These are phyloP conservation scores for Meganola albula DNA, from an alignment of 2,888 invertebrate species.

Conservation along the genomic window DNA sequence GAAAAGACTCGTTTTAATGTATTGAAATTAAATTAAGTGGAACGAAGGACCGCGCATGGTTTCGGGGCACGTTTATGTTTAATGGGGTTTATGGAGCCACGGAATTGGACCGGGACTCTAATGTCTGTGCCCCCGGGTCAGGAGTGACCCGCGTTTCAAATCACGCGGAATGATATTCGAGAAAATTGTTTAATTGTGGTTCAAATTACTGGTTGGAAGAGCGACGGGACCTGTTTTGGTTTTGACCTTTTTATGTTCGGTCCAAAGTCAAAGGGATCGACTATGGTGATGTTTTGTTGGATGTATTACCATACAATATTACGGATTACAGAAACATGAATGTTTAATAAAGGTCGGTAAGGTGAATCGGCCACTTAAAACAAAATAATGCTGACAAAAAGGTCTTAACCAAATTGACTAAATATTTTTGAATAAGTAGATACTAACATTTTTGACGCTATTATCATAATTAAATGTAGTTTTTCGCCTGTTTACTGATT, in stretches of 20 bases:
- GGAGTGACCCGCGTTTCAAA: conserved; percentile 53
- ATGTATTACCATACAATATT: conserved; percentile 14
- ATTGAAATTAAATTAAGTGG: conserved; percentile 46
- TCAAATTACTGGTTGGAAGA: conserved; percentile 64
- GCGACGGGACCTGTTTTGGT: conserved; percentile 44
- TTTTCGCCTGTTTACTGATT: too few relatives aligned
- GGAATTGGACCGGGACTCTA: conserved; percentile 62
- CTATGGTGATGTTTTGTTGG: conserved; percentile 20
- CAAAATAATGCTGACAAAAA: too few relatives aligned
- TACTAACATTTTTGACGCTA: too few relatives aligned
- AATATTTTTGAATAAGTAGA: too few relatives aligned
- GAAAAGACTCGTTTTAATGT: conserved; percentile 39
- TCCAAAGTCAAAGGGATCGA: conserved; percentile 24
- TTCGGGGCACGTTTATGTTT: conserved; percentile 72
- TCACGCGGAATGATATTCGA: conserved; percentile 69
- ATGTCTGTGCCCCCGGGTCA: conserved; percentile 64
- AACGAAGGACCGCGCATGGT: conserved; percentile 56
- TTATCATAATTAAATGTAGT: too few relatives aligned
- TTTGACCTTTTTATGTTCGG: conserved; percentile 41
- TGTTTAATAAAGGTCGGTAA: neutral
- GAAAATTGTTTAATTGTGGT: conserved; percentile 74
- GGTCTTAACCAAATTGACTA: too few relatives aligned
- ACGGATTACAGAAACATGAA: neutral
- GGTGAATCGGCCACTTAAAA: too few relatives aligned
- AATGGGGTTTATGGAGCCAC: conserved; percentile 63